A percentile compares a stretch with the other conserved stretches of the same genome.
Conservation (phyloP, 2,888 invertebrate genomes). For the Meloe dianella region DNA sequence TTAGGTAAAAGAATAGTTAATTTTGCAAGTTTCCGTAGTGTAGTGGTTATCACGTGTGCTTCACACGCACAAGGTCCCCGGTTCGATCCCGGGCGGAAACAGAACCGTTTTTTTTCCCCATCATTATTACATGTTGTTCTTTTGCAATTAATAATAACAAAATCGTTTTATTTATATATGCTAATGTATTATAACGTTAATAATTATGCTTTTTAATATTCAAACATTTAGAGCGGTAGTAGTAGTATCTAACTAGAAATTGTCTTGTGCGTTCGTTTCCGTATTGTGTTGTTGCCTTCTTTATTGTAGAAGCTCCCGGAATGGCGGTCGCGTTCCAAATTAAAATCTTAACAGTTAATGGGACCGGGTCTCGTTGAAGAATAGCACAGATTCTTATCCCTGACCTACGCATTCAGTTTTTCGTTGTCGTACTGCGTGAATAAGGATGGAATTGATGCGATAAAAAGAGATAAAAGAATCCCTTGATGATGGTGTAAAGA, state of each 20-base stretch:
- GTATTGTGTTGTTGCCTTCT: neutral
- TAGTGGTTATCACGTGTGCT: conserved; percentile 62
- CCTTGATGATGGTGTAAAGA: conserved; percentile 48
- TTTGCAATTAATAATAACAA: no score
- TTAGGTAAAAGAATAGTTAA: neutral
- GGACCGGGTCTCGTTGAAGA: conserved; percentile 26
- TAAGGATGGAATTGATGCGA: conserved; percentile 44
- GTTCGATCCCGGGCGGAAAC: conserved; percentile 73
- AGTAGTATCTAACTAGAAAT: no score
- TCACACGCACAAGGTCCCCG: conserved; percentile 76
- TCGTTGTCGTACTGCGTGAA: conserved; percentile 45
- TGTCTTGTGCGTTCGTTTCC: no score
- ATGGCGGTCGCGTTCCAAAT: conserved; percentile 25
- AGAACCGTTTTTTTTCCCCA: conserved; percentile 38
- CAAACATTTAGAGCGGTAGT: no score
- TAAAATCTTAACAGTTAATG: conserved; percentile 32
- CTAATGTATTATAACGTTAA: no score
- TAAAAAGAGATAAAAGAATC: conserved; percentile 48
- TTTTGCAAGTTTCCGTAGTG: conserved; percentile 21
- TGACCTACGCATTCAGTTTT: conserved; percentile 49
- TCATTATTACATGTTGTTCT: neutral
- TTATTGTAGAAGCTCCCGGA: neutral
- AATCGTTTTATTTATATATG: no score
- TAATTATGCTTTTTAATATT: no score
- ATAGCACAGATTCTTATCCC: conserved; percentile 46